Evolutionary conservation across 1,140 invertebrate genomes (phyloP).

Genomic region (Drosophila malerkotliana): DNA sequence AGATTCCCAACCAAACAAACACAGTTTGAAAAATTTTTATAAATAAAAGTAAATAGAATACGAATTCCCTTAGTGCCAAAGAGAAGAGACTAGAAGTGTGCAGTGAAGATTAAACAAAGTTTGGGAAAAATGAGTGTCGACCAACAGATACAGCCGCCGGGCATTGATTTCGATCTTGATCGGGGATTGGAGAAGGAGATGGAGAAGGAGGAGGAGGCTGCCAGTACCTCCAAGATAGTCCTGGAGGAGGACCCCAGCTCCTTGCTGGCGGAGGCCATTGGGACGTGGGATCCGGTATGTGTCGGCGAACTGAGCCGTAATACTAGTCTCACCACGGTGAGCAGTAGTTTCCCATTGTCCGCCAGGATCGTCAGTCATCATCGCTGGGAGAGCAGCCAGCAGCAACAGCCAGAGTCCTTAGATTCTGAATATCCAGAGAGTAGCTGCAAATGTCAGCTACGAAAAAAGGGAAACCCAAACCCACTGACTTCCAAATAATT

Average conservation of each 20-base stretch:
- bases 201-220: not conserved
- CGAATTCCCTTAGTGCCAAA: too few species aligned
- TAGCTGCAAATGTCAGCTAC: too few species aligned
- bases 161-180: not conserved
- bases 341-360: constrained; percentile 1
- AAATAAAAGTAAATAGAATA: too few species aligned
- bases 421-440: not conserved
- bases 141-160: not conserved
- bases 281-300: not conserved
- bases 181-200: not conserved
- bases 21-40: not conserved
- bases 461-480: too few species aligned
- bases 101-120: not conserved
- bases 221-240: not conserved
- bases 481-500: not conserved
- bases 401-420: not conserved
- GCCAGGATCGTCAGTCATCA: not conserved
- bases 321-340: not conserved
- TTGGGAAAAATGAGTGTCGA: not conserved
- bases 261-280: not conserved
- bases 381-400: not conserved
- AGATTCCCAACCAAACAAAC: too few species aligned
- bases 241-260: not conserved
- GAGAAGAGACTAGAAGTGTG: too few species aligned
- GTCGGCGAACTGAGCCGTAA: not conserved